These are phyloP conservation scores for Jacana jacana DNA, from an alignment of 2,113 vertebrate species.

Conservation along the genomic window DNA sequence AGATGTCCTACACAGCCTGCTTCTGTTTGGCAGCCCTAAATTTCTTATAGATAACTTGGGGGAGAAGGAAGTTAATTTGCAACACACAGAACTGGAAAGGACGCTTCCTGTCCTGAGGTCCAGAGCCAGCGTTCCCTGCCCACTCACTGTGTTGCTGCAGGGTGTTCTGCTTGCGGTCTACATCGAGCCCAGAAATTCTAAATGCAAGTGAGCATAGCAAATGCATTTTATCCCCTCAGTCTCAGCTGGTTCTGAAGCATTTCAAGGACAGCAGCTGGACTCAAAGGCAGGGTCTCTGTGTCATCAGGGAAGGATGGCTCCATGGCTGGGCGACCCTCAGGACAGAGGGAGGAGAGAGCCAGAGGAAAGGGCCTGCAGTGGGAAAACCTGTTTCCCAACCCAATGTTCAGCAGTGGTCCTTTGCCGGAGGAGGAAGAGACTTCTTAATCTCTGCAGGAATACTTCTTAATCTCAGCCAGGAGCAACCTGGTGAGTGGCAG, in stretches of 20 bases:
- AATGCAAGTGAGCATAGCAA: neutral
- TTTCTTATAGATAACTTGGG: neutral
- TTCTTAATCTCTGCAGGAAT: neutral
- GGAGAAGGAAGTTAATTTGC: neutral
- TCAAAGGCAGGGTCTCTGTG: neutral
- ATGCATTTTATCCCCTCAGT: neutral
- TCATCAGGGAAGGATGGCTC: neutral
- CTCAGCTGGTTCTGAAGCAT: neutral
- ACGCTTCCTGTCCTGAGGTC: neutral
- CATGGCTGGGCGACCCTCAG: neutral
- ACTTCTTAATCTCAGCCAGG: neutral
- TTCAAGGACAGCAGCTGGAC: neutral
- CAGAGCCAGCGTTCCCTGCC: fast-evolving
- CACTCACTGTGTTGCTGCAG: neutral
- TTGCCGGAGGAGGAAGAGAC: neutral
- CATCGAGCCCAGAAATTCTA: neutral
- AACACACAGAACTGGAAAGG: neutral
- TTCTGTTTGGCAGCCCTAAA: neutral
- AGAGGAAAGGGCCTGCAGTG: neutral
- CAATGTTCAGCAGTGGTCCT: neutral
- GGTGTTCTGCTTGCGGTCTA: neutral
- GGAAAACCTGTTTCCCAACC: neutral
- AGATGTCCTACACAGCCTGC: neutral
- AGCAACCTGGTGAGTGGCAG: neutral
- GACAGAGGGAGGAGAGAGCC: neutral